Evolutionary conservation across 2,797 vertebrate species (phyloP).

Genomic region (Sus cebifrons): DNA sequence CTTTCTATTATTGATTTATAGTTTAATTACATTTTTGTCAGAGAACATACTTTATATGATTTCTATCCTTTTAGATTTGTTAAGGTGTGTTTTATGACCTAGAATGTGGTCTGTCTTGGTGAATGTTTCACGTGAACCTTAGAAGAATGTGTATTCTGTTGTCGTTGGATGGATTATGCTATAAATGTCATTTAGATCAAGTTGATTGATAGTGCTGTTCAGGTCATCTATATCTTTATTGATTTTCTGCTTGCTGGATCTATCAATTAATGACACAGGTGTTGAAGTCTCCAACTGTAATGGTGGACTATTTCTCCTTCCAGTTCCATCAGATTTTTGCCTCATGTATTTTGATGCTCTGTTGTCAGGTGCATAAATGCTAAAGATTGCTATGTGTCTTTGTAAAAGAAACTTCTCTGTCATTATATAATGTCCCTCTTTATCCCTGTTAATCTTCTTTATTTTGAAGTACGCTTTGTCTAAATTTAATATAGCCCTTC

Average conservation of each 20-base stretch:
- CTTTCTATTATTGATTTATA: conserved; percentile 17
- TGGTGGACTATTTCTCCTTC: conserved; percentile 17
- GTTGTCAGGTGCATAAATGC: conserved; percentile 15
- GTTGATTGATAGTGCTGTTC: conserved; percentile 25
- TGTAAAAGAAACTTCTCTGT: background rate
- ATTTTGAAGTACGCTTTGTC: background rate
- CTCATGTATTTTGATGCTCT: conserved; percentile 24
- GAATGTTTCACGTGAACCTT: background rate
- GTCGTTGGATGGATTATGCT: conserved; percentile 43
- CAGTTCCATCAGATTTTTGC: background rate
- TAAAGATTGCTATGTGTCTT: conserved; percentile 26
- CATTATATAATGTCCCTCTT: background rate
- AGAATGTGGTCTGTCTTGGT: background rate
- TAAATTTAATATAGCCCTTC: background rate
- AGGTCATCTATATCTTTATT: conserved; percentile 13
- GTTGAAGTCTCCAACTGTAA: conserved; percentile 1
- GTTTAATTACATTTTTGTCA: conserved; percentile 47
- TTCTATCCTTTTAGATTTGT: conserved; percentile 20
- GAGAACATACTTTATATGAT: conserved; percentile 21
- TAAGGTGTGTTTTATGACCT: conserved; percentile 39
- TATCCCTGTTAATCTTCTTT: background rate
- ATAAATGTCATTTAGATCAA: conserved; percentile 42
- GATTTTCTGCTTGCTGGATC: conserved; percentile 25
- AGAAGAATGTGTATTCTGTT: conserved; percentile 32
- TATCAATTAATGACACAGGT: conserved; percentile 7